These are phyloP conservation scores for Picathartes gymnocephalus DNA, from an alignment of 2,113 vertebrate genomes.

Conservation along the genomic window DNA sequence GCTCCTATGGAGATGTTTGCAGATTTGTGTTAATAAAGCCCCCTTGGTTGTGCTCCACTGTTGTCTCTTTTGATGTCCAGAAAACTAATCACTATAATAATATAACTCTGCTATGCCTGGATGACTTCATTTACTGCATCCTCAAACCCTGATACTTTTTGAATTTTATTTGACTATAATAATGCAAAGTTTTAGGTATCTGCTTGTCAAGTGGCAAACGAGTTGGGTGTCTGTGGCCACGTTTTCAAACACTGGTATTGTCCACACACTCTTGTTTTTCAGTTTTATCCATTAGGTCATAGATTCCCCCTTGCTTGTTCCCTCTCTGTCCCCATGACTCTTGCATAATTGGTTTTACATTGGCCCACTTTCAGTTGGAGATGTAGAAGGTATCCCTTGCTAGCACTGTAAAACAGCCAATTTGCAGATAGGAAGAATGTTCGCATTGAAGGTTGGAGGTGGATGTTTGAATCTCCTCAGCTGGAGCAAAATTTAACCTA, in stretches of 20 bases:
- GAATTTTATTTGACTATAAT: neutral
- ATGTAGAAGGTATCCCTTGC: neutral
- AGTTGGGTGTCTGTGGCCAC: neutral
- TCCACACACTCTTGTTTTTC: neutral
- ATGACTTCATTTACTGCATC: slow-evolving; percentile 13
- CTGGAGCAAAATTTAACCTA: slow-evolving; percentile 43
- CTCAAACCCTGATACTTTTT: neutral
- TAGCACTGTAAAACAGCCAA: slow-evolving; percentile 20
- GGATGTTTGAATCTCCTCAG: slow-evolving; percentile 37
- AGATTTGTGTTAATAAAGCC: slow-evolving; percentile 51
- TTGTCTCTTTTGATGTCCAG: slow-evolving; percentile 54
- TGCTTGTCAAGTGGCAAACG: neutral
- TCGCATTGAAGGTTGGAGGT: neutral
- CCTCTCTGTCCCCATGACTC: slow-evolving; percentile 14
- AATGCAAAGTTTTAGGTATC: neutral
- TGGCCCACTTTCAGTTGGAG: slow-evolving; percentile 21
- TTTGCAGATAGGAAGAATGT: slow-evolving; percentile 4
- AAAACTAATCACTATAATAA: slow-evolving; percentile 40
- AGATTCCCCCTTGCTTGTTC: neutral
- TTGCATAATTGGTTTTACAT: slow-evolving; percentile 40
- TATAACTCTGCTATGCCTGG: neutral
- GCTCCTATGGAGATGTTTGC: slow-evolving; percentile 40
- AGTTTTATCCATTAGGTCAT: neutral
- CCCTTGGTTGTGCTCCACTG: neutral
- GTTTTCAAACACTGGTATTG: neutral